These are phyloP conservation scores for Plagiodera versicolora DNA, from an alignment of 2,888 invertebrate species.

Conservation along the genomic window DNA sequence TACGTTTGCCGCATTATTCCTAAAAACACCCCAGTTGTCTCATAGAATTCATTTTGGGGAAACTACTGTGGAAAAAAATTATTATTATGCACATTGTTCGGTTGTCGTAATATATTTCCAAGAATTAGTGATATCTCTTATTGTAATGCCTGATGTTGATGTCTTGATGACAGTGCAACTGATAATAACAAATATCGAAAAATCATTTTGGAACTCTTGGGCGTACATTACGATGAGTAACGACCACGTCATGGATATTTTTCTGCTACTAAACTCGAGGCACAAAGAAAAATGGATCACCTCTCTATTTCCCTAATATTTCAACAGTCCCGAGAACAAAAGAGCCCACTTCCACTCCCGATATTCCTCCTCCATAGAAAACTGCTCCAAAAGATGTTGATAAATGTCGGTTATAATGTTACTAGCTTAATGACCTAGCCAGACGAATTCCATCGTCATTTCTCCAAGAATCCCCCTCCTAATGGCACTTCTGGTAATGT, in stretches of 20 bases:
- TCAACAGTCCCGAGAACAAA: background rate
- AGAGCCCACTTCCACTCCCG: background rate
- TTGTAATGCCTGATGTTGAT: no score
- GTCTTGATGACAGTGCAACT: no score
- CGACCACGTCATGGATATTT: background rate
- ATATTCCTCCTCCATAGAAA: constrained; percentile 18
- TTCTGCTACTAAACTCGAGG: background rate
- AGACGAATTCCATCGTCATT: constrained; percentile 27
- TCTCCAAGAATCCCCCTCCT: constrained; percentile 25
- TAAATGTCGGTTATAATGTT: constrained; percentile 29
- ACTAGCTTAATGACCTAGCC: constrained; percentile 28
- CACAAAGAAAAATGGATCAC: background rate
- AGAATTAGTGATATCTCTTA: no score
- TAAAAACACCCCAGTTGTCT: no score
- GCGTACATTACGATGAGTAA: background rate
- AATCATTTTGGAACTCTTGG: no score
- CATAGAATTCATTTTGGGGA: no score
- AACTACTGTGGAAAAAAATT: no score
- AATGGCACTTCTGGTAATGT: constrained; percentile 22
- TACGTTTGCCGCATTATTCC: no score
- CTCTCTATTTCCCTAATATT: background rate
- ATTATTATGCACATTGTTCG: no score
- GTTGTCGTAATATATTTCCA: no score
- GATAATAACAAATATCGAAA: no score
- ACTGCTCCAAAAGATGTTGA: constrained; percentile 21